Conservation (phyloP, 2,113 vertebrate genomes). For the Forbesichthys agassizii region DNA sequence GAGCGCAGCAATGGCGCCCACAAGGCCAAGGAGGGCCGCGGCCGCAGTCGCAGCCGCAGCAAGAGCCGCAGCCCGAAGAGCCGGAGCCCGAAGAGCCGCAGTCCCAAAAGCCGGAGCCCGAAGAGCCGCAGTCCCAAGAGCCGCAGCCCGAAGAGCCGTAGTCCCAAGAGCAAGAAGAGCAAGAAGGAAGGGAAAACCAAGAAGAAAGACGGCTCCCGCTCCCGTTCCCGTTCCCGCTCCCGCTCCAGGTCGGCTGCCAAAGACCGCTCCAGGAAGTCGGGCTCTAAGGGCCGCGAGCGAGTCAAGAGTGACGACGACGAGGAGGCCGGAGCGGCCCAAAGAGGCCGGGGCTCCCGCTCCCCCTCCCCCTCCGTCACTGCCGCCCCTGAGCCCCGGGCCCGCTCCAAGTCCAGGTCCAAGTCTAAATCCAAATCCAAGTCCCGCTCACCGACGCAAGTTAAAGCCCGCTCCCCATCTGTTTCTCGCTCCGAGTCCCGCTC, state of each 20-base stretch:
- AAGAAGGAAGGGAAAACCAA: slow-evolving; percentile 85
- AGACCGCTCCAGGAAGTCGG: slow-evolving; percentile 69
- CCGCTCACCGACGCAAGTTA: neutral
- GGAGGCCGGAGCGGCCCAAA: slow-evolving; percentile 40
- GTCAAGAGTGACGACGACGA: slow-evolving; percentile 62
- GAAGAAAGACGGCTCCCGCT: slow-evolving; percentile 76
- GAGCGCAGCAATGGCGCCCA: slow-evolving; percentile 64
- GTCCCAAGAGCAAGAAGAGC: slow-evolving; percentile 83
- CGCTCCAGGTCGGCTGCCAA: slow-evolving; percentile 61
- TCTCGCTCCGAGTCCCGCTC: slow-evolving; percentile 20
- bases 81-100: slow-evolving; percentile 64
- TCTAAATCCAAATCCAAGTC: slow-evolving; percentile 63
- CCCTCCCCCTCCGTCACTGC: slow-evolving; percentile 40
- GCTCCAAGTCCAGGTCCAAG: slow-evolving; percentile 38
- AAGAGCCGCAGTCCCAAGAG: slow-evolving; percentile 83
- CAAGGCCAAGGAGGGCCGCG: slow-evolving; percentile 69
- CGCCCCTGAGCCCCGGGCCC: slow-evolving; percentile 48
- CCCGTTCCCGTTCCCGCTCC: slow-evolving; percentile 84
- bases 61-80: slow-evolving; percentile 73
- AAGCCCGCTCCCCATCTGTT: slow-evolving; percentile 50
- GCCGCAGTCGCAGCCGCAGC: slow-evolving; percentile 67
- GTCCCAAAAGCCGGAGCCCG: slow-evolving; percentile 83
- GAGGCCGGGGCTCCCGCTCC: slow-evolving; percentile 56
- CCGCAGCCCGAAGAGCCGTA: slow-evolving; percentile 64
- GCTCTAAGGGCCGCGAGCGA: slow-evolving; percentile 59